Evolutionary conservation across 2,113 vertebrate genomes (phyloP).

Genomic region (Myrmophylax atrothorax): DNA sequence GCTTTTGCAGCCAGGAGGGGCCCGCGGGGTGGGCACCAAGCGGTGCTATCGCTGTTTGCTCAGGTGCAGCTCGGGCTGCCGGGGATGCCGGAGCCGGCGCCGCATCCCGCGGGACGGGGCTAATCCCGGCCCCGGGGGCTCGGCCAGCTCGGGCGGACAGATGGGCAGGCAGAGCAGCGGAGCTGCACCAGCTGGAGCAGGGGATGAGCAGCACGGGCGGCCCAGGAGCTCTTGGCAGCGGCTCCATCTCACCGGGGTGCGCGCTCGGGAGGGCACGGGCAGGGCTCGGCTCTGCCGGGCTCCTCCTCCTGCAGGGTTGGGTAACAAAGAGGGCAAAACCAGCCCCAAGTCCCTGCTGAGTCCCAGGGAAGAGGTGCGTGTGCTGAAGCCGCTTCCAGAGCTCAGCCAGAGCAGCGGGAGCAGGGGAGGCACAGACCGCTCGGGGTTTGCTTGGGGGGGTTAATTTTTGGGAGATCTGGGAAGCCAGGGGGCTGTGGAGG

Average conservation of each 20-base stretch:
- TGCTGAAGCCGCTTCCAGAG: neutral
- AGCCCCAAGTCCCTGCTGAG: rapidly evolving
- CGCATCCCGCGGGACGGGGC: neutral
- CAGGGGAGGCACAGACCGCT: neutral
- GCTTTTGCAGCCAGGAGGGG: neutral
- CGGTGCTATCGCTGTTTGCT: neutral
- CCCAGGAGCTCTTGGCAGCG: neutral
- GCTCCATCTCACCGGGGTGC: rapidly evolving
- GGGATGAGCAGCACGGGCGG: neutral
- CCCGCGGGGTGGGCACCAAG: neutral
- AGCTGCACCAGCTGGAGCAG: conserved; percentile 15
- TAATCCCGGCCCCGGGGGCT: neutral
- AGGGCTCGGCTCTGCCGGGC: neutral
- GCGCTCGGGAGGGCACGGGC: neutral
- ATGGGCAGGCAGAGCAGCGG: conserved; percentile 2
- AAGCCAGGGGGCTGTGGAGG: neutral
- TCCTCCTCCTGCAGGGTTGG: neutral
- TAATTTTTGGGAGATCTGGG: neutral
- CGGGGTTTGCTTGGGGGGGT: rapidly evolving
- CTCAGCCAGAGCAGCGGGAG: neutral
- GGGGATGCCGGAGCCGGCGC: neutral
- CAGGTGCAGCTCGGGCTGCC: neutral
- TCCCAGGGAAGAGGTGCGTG: rapidly evolving
- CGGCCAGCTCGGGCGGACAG: neutral
- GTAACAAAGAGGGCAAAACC: neutral